Percentiles rank a stretch among this genome's conserved stretches.
phyloP scores from a whole-genome alignment of 1,140 invertebrate species.

The Drosophila busckii region DNA sequence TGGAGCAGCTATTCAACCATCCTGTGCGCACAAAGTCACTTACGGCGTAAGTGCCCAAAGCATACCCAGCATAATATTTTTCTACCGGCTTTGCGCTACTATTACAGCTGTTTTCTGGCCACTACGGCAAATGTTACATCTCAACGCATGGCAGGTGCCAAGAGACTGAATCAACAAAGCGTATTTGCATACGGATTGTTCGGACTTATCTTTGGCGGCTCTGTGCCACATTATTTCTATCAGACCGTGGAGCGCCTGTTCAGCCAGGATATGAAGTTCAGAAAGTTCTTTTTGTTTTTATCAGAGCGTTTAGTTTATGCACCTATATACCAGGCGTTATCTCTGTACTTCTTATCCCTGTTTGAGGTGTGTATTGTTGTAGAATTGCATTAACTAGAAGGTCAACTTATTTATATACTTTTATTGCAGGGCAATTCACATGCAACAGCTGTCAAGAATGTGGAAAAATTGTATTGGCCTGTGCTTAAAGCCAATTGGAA shows the following conservation, averaged over 20 bases:
- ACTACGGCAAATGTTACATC: conserved; percentile 84
- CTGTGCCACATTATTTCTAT: conserved; percentile 87
- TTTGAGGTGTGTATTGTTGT: conserved; percentile 81
- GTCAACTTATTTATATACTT: not conserved
- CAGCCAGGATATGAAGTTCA: conserved; percentile 53
- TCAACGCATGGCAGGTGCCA: conserved; percentile 82
- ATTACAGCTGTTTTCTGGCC: conserved; percentile 82
- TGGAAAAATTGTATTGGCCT: conserved; percentile 82
- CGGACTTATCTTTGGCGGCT: conserved; percentile 86
- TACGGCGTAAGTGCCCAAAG: conserved; percentile 86
- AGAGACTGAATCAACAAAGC: conserved; percentile 82
- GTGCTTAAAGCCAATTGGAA: conserved; percentile 85
- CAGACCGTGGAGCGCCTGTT: conserved; percentile 80
- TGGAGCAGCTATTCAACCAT: conserved; percentile 84
- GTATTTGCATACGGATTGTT: conserved; percentile 85
- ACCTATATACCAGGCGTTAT: conserved; percentile 84
- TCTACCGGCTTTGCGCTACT: not conserved
- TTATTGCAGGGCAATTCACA: conserved; percentile 83
- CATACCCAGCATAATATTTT: not conserved
- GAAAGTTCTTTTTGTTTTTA: conserved; percentile 79
- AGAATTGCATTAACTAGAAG: not conserved
- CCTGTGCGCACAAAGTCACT: conserved; percentile 86
- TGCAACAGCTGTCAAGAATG: conserved; percentile 81
- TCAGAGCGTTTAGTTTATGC: conserved; percentile 85
- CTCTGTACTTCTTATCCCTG: conserved; percentile 84